Percentiles rank a stretch among this genome's conserved stretches.
Evolutionary conservation across 2,797 vertebrate species (phyloP).

Genomic region (Notamacropus eugenii): DNA sequence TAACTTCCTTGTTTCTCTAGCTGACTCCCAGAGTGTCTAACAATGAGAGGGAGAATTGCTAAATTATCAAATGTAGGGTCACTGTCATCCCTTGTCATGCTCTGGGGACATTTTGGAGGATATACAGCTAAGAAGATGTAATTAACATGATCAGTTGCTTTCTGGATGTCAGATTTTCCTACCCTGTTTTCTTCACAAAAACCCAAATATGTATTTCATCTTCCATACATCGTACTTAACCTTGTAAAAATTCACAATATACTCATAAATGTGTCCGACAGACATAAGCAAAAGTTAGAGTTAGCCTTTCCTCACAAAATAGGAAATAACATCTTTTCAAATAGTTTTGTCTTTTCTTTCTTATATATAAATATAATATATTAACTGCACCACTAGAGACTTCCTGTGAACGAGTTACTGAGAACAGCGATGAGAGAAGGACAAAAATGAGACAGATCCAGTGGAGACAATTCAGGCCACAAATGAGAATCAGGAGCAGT

Average conservation of each 20-base stretch:
- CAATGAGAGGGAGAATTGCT: background rate
- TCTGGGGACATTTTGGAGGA: background rate
- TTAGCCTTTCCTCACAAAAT: background rate
- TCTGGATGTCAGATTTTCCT: background rate
- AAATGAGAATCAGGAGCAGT: background rate
- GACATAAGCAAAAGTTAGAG: background rate
- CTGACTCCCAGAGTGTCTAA: background rate
- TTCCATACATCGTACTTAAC: background rate
- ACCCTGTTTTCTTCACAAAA: background rate
- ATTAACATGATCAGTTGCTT: background rate
- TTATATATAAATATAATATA: constrained; percentile 1
- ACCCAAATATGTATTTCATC: background rate
- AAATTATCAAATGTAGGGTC: background rate
- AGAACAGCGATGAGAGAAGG: background rate
- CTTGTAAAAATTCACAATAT: background rate
- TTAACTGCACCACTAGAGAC: background rate
- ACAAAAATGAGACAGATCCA: background rate
- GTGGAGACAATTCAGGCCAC: background rate
- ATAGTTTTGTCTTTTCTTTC: background rate
- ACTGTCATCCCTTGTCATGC: background rate
- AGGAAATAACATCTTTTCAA: background rate
- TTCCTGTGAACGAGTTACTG: background rate
- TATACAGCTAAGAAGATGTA: background rate
- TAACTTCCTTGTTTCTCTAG: background rate
- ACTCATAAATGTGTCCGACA: background rate